Evolutionary conservation across 2,797 vertebrate genomes (phyloP), one percentile per base, ranked within the genome.

Genomic region (Meda fulgida): DNA sequence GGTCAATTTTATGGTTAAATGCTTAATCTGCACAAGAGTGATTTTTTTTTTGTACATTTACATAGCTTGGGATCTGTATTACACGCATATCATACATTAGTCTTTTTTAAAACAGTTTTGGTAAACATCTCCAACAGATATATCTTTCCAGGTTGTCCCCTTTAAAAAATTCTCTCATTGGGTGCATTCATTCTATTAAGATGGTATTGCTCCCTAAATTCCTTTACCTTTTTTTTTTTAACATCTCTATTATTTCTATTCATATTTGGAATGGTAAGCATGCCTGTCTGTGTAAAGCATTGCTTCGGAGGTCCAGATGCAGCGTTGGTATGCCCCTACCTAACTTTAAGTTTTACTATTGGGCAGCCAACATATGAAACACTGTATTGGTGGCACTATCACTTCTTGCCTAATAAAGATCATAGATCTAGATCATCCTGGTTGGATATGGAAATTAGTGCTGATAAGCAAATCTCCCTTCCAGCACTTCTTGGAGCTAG

Each of bases 271-370:
- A 73, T 73, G 71, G 7, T 29, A 51, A 51, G 26, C 43, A 51
- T 19, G 18, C 72, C 16, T 0, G n/a, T 46, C n/a, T 72, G 9
- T 38, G 67, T 23, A 70, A 70, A 70, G 34, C 19, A 11, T 38
- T 36, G 18, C 34, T 38, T 38, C 21, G 18, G 19, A 69, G 19
- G 66, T 69, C 31, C 34, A 34, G 34, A 34, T 34, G 34, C 5
- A 34, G 34, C 34, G 3, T 3, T 34, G 34, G 34, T 34, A 34
- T 19, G n/a, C 10, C 36, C 2, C 10, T 40, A 70, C 36, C 36
- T 40, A 70, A 60, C 55, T 60, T 26, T 60, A 60, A 70, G 36
- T 70, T 70, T 70, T 70, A 70, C 11, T 40, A n/a, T 23, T 70
- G 36, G 67, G 36, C 36, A 40, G 5, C 21, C 21, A 70, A n/a